Base-by-base conservation (phyloP, 1,140 invertebrate species). In the Apis cerana region DNA sequence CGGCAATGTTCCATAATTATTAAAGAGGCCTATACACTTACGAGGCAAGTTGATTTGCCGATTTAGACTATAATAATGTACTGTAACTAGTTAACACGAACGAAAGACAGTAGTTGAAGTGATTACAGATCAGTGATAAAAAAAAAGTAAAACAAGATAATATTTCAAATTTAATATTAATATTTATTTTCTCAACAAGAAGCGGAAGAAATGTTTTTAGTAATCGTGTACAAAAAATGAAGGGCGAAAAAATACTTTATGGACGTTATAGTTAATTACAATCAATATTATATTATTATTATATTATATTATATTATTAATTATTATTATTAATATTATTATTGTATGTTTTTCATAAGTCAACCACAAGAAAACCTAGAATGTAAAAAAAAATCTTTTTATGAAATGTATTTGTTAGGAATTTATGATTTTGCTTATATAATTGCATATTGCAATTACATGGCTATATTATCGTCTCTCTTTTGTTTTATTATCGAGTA, bases 21-120 rank as follows among this genome's bases (percentile, higher is more conserved):
- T 82, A 90, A 90, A 91, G 92, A 93, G 92, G 92, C 92, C 92
- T 93, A 93, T 90, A 91, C 92, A 93, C 92, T 93, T 93, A 93
- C 89, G 91, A 86, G 88, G 90, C 91, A 93, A 92, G 72, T 69
- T 81, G 85, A 83, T 91, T 92, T 93, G 92, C 92, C 91, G 89
- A 91, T 89, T 87, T 92, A 91, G 90, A 89, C 81, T 88, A 85
- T 80, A 80, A 88, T 74, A 83, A 82, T 79, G 59, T 88, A 88
- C 86, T 88, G 72, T 88, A 88, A 85, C 75, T 88, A 87, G 87
- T 87, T 75, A 78, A 76, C 72, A 88, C 48, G 58, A 74, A 79
- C 83, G 81, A 86, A 90, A 89, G 88, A 88, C 88, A 85, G 84
- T 87, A 85, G 83, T 81, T 85, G 80, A 89, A 89, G 88, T 90